Percentiles rank a stretch among this genome's conserved stretches.
These are phyloP conservation scores for Leptosomus discolor DNA, from an alignment of 2,113 vertebrate species.

Conservation along the genomic window DNA sequence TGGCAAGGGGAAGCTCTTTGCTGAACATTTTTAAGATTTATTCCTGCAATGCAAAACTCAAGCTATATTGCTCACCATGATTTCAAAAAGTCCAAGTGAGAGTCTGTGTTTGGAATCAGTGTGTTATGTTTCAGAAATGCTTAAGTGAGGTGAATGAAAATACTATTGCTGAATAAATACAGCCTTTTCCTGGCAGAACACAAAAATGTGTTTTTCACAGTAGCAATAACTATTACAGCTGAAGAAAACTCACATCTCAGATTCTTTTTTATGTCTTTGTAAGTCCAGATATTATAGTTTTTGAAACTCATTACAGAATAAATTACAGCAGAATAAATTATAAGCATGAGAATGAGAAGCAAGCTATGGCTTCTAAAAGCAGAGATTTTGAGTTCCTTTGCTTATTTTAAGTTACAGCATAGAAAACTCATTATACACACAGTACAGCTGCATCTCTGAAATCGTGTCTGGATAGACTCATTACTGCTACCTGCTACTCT, in stretches of 20 bases:
- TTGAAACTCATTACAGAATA: background rate
- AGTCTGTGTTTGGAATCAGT: background rate
- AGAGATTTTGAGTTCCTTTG: background rate
- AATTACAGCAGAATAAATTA: background rate
- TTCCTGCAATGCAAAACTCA: background rate
- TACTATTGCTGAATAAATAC: background rate
- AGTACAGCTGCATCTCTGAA: background rate
- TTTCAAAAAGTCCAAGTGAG: background rate
- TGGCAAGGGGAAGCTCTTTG: background rate
- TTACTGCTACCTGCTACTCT: background rate
- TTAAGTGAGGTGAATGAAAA: background rate
- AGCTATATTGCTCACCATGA: background rate
- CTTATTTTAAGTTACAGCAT: background rate
- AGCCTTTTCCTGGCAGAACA: background rate
- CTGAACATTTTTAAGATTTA: background rate
- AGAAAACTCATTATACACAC: background rate
- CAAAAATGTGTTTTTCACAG: background rate
- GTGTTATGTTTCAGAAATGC: background rate
- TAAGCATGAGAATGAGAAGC: background rate
- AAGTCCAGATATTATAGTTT: background rate
- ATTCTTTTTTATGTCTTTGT: background rate
- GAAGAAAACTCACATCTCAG: background rate
- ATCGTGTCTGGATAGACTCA: background rate
- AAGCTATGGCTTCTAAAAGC: background rate
- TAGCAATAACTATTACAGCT: background rate